phyloP scores from a whole-genome alignment of 2,113 vertebrate species.

The Callopanchax toddi region DNA sequence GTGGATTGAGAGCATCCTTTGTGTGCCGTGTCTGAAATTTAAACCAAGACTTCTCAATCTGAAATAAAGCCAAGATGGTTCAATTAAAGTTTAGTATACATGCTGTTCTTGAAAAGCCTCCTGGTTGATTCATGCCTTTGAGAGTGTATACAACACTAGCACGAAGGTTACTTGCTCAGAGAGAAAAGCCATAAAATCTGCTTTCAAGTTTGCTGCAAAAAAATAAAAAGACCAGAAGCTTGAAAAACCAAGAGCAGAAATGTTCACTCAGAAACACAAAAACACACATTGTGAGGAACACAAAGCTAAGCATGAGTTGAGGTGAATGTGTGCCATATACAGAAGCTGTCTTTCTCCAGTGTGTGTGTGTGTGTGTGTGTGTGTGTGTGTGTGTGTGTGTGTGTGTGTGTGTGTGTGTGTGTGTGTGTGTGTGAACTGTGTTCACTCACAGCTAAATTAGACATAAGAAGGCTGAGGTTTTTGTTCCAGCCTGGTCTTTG shows the following conservation, averaged over 20 bases:
- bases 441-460: constrained; percentile 61
- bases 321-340: constrained; percentile 21
- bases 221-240: constrained; percentile 11
- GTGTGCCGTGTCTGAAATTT: constrained; percentile 39
- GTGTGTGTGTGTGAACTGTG: background rate
- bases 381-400: constrained; percentile 18
- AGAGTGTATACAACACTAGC: constrained; percentile 33
- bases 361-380: constrained; percentile 27
- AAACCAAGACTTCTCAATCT: constrained; percentile 57
- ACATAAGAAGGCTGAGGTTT: constrained; percentile 32
- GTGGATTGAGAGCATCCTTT: constrained; percentile 26
- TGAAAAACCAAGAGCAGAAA: constrained; percentile 4
- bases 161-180: constrained; percentile 42
- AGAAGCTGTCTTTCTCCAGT: constrained; percentile 21
- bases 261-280: constrained; percentile 10
- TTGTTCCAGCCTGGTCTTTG: constrained; percentile 36
- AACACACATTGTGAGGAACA: constrained; percentile 25
- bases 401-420: constrained; percentile 1
- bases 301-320: constrained; percentile 37
- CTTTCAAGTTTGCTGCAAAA: constrained; percentile 28
- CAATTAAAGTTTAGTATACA: constrained; percentile 35
- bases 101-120: constrained; percentile 34
- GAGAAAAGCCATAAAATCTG: constrained; percentile 34
- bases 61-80: constrained; percentile 49
- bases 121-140: constrained; percentile 45